Evolutionary conservation across 2,113 vertebrate species (phyloP).

Genomic region (Zapus hudsonius): DNA sequence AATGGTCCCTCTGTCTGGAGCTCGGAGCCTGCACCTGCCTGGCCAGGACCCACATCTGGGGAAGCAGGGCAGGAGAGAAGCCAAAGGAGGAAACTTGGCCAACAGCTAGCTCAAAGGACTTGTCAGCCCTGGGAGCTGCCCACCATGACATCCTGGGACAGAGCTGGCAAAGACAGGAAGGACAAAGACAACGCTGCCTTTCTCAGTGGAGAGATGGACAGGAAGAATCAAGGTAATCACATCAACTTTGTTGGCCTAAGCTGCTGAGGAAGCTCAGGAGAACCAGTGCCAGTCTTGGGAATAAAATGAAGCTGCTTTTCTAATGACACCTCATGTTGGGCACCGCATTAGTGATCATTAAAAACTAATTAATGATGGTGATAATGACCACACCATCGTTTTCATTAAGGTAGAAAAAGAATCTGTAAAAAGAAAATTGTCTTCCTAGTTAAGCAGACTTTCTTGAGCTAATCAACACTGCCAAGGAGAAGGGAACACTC

Average conservation of each 20-base stretch:
- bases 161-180: neutral
- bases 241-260: neutral
- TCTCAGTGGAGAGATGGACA: neutral
- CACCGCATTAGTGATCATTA: neutral
- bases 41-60: neutral
- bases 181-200: neutral
- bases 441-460: slow-evolving; percentile 58
- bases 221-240: neutral
- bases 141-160: neutral
- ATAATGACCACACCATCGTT: slow-evolving; percentile 50
- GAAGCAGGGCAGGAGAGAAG: neutral
- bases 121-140: neutral
- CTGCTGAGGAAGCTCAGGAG: neutral
- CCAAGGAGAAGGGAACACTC: slow-evolving; percentile 66
- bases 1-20: neutral
- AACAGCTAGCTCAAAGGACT: neutral
- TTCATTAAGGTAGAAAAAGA: slow-evolving; percentile 65
- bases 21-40: neutral
- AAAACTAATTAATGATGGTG: slow-evolving; percentile 58
- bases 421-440: slow-evolving; percentile 48
- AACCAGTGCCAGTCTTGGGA: neutral
- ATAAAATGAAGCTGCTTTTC: neutral
- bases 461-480: slow-evolving; percentile 73
- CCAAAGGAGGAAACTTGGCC: neutral
- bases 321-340: neutral